These are phyloP conservation scores for Microctonus hyperodae DNA, from an alignment of 2,888 invertebrate genomes.

Conservation along the genomic window DNA sequence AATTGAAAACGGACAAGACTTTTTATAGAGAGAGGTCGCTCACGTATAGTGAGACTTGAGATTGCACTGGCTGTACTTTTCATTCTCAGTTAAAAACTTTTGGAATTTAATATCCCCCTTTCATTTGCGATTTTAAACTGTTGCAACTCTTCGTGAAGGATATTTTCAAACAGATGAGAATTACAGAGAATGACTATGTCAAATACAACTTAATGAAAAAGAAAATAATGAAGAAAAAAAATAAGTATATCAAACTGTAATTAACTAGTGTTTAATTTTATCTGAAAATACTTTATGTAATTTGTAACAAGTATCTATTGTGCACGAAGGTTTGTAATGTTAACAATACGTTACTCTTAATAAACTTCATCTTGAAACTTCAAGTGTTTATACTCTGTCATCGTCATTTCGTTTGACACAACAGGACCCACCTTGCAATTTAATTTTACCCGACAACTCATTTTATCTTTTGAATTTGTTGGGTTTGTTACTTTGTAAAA, in stretches of 20 bases:
- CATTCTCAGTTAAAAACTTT: slow-evolving; percentile 5
- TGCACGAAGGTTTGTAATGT: neutral
- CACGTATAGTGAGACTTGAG: neutral
- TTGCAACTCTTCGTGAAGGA: neutral
- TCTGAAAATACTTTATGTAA: too few species aligned
- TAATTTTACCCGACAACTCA: neutral
- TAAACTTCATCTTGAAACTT: neutral
- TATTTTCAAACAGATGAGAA: neutral
- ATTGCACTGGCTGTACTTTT: neutral
- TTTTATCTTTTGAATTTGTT: neutral
- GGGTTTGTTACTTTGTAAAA: neutral
- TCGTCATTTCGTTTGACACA: neutral
- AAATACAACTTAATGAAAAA: neutral
- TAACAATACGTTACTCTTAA: neutral
- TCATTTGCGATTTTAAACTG: neutral
- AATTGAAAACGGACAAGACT: slow-evolving; percentile 1
- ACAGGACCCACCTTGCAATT: neutral
- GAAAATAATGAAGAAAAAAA: too few species aligned
- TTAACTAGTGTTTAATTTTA: too few species aligned
- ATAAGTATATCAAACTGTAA: too few species aligned
- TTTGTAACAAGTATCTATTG: neutral
- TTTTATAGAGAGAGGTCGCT: neutral
- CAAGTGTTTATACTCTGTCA: neutral
- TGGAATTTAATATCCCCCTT: slow-evolving; percentile 5
- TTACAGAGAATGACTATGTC: neutral